Evolutionary conservation across 2,888 invertebrate genomes (phyloP), one percentile per base, ranked within the genome.

Genomic region (Colletes collaris): DNA sequence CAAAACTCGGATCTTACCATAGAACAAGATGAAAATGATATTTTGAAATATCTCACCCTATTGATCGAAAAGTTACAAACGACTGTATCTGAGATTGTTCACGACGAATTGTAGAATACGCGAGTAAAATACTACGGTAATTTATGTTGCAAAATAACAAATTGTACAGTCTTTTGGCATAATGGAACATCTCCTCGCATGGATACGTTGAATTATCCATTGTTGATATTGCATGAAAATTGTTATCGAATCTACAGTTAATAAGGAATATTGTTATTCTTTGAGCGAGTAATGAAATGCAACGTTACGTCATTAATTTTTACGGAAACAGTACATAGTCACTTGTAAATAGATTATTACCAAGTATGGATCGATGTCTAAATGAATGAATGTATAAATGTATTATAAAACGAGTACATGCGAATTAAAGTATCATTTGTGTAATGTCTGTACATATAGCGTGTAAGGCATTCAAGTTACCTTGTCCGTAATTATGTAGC

Each of bases 91-190:
- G 81, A 85, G 7, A 71, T 79, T 7, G 11, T 77, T 10, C 89
- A 83, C 10, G 90, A 90, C 37, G 90, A 90, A 70, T 70, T 90
- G 40, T 90, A 80, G 79, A 52, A 13, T n/a, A 11, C 27, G 35
- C 52, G 13, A 53, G 52, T 27, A 55, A 60, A 27, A 19, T 40
- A 4, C 4, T 49, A n/a, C 40, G 16, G 5, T 52, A 66, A 70
- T 65, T 69, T 60, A 10, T n/a, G 49, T 49, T 52, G 19, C 49
- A 27, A 59, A 50, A 49, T 65, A 35, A 59, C 60, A 11, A 11
- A 50, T 64, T 68, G 68, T 80, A 74, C 44, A 79, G 58, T 66
- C 49, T 72, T 27, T 0, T 4, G 35, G 4, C 4, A 19, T 27
- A 53, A 71, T 16, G 27, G 19, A 46, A 55, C 37, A 46, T 44